These are phyloP conservation scores for Habrosyne pyritoides DNA, from an alignment of 2,888 invertebrate genomes.

Conservation along the genomic window DNA sequence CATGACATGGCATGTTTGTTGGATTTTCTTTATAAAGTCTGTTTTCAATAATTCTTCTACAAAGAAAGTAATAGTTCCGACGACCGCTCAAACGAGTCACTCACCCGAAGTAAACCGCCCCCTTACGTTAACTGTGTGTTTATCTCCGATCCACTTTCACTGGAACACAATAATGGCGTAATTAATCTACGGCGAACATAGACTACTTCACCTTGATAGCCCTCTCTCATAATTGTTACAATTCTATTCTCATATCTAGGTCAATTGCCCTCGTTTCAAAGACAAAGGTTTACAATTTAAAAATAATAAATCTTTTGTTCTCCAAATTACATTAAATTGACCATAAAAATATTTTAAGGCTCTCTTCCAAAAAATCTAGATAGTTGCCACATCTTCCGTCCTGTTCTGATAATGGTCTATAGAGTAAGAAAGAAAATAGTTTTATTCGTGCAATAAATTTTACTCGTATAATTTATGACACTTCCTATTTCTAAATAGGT, in stretches of 20 bases:
- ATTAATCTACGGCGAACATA: background rate
- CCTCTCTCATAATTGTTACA: background rate
- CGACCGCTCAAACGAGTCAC: constrained; percentile 20
- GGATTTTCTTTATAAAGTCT: no score
- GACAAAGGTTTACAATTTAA: background rate
- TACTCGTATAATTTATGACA: no score
- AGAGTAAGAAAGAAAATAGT: no score
- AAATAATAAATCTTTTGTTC: background rate
- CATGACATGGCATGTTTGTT: no score
- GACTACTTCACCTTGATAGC: background rate
- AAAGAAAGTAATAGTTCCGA: constrained; percentile 19
- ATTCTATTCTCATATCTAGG: constrained; percentile 5
- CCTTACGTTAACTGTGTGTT: background rate
- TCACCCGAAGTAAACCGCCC: background rate
- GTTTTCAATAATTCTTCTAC: no score
- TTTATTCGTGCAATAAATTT: no score
- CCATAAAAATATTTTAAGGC: no score
- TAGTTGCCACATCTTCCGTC: background rate
- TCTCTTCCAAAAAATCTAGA: no score
- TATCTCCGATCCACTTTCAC: constrained; percentile 6
- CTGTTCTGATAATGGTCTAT: no score
- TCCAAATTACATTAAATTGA: no score
- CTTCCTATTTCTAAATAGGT: no score
- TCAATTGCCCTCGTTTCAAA: background rate
- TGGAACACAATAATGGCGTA: constrained; percentile 1